Percentiles rank a stretch among this genome's conserved stretches.
phyloP scores from a whole-genome alignment of 2,888 invertebrate species.

The Latrodectus elegans region DNA sequence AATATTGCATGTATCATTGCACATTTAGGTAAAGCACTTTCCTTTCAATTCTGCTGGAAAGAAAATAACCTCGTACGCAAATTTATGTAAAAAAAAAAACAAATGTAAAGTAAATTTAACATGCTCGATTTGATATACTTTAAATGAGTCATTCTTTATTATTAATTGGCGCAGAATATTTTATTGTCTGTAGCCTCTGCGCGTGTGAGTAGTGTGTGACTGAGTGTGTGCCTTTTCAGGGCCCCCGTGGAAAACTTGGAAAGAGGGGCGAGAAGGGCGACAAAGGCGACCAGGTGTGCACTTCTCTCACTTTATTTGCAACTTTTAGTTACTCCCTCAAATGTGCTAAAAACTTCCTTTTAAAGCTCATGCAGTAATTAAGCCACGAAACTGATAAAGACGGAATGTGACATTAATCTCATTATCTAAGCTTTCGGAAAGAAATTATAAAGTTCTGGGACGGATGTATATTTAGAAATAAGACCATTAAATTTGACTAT shows the following conservation, averaged over 20 bases:
- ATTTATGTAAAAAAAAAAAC: no score
- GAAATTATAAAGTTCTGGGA: background rate
- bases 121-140: background rate
- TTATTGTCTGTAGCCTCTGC: background rate
- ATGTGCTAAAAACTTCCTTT: constrained; percentile 2
- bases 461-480: background rate
- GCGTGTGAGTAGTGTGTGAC: background rate
- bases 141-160: background rate
- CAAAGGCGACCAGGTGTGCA: constrained; percentile 86
- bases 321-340: constrained; percentile 20
- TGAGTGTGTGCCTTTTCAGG: constrained; percentile 60
- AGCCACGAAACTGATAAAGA: no score
- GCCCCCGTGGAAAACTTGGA: constrained; percentile 74
- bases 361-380: no score
- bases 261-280: constrained; percentile 93
- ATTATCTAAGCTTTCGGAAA: no score
- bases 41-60: no score
- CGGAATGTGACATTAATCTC: no score
- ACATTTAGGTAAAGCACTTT: background rate
- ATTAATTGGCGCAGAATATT: background rate
- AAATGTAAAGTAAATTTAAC: background rate
- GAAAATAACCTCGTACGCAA: no score
- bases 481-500: no score
- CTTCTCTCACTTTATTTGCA: constrained; percentile 29
- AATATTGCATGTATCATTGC: constrained; percentile 52